phyloP scores from a whole-genome alignment of 2,113 vertebrate genomes.

The Corythornis cristatus region DNA sequence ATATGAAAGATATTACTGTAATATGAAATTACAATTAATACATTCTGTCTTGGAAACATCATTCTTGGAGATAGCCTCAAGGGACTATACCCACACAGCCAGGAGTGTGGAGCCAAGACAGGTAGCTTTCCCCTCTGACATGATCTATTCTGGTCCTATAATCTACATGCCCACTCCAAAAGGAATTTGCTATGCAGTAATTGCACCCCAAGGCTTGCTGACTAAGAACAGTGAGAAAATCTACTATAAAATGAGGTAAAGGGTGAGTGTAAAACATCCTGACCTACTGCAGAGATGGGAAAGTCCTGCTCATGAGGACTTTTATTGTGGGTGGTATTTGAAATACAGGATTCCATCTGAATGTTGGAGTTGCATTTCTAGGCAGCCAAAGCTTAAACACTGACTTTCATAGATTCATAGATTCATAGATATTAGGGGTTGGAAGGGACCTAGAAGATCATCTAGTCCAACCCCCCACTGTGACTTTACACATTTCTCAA shows the following conservation, averaged over 20 bases:
- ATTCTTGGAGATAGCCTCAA: not conserved
- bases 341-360: not conserved
- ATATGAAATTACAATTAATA: not conserved
- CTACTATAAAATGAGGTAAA: not conserved
- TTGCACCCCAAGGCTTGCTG: not conserved
- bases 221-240: not conserved
- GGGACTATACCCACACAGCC: not conserved
- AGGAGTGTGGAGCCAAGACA: not conserved
- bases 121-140: not conserved
- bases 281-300: not conserved
- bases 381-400: not conserved
- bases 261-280: accelerated
- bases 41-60: not conserved
- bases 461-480: too few species aligned
- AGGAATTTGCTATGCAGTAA: not conserved
- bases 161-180: not conserved
- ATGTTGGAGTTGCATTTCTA: not conserved
- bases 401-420: too few species aligned
- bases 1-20: not conserved
- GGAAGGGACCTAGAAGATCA: too few species aligned
- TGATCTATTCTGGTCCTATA: not conserved
- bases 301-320: not conserved
- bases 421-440: too few species aligned
- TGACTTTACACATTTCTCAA: not conserved
- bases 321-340: not conserved